phyloP scores from a whole-genome alignment of 2,888 invertebrate genomes.

The Rhynchonema sp. region DNA sequence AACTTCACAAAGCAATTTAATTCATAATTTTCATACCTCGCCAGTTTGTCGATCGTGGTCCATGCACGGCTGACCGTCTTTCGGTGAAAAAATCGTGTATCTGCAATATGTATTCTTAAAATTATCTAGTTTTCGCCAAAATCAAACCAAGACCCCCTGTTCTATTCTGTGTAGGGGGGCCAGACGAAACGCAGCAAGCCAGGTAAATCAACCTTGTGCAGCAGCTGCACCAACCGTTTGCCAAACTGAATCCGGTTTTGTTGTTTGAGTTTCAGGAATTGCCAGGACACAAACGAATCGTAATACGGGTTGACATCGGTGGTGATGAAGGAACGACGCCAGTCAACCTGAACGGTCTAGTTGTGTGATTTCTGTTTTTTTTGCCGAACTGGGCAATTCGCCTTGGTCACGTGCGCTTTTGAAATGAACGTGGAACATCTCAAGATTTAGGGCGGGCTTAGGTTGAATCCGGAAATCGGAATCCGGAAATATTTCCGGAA shows the following conservation, averaged over 20 bases:
- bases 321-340: conserved; percentile 92
- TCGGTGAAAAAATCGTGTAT: conserved; percentile 82
- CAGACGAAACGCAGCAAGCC: no score
- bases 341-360: conserved; percentile 56
- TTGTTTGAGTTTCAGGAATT: conserved; percentile 63
- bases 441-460: background rate
- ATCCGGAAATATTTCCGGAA: no score
- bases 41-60: conserved; percentile 90
- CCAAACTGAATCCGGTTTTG: conserved; percentile 83
- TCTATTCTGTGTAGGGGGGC: no score
- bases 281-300: conserved; percentile 95
- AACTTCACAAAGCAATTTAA: background rate
- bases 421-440: background rate
- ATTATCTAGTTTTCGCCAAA: no score
- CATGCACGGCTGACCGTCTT: conserved; percentile 97
- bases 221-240: conserved; percentile 42
- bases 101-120: background rate
- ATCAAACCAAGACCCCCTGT: no score
- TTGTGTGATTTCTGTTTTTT: no score
- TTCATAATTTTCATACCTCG: conserved; percentile 40
- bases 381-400: no score
- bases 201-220: no score
- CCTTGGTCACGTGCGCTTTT: no score
- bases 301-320: conserved; percentile 93
- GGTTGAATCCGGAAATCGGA: no score